Evolutionary conservation across 2,888 invertebrate genomes (phyloP).

Genomic region (Aspidiotus rigidus): DNA sequence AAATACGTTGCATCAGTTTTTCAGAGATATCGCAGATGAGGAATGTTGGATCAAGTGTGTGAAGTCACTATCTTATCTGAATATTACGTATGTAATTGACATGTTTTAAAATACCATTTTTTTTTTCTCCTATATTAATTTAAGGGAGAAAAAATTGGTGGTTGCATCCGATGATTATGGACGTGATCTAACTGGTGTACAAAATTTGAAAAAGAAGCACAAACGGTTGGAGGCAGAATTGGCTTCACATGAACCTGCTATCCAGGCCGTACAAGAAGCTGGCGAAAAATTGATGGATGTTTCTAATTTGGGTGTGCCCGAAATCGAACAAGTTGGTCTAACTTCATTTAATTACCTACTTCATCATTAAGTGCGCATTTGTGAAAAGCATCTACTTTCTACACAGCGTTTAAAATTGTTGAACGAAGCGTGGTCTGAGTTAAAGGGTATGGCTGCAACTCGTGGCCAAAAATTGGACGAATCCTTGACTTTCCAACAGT

Average conservation of each 20-base stretch:
- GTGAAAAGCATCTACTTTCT: conserved; percentile 18
- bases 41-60: conserved; percentile 95
- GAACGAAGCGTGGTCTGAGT: conserved; percentile 87
- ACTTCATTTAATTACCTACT: neutral
- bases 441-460: conserved; percentile 75
- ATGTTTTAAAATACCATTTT: neutral
- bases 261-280: conserved; percentile 83
- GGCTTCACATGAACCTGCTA: conserved; percentile 94
- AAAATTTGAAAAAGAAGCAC: conserved; percentile 97
- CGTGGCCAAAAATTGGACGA: conserved; percentile 92
- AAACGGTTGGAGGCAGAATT: conserved; percentile 97
- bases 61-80: neutral
- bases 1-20: conserved; percentile 96
- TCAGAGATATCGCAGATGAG: conserved; percentile 97
- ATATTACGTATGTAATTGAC: neutral
- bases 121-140: conserved; percentile 35
- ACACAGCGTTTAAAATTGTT: conserved; percentile 66
- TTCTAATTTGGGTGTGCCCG: conserved; percentile 80
- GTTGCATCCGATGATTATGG: conserved; percentile 98
- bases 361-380: neutral
- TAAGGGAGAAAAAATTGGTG: conserved; percentile 87
- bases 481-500: conserved; percentile 94
- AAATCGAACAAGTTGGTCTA: conserved; percentile 57
- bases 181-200: conserved; percentile 93
- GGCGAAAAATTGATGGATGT: conserved; percentile 90